Evolutionary conservation across 2,888 invertebrate genomes (phyloP).

Genomic region (Eulithis testata): DNA sequence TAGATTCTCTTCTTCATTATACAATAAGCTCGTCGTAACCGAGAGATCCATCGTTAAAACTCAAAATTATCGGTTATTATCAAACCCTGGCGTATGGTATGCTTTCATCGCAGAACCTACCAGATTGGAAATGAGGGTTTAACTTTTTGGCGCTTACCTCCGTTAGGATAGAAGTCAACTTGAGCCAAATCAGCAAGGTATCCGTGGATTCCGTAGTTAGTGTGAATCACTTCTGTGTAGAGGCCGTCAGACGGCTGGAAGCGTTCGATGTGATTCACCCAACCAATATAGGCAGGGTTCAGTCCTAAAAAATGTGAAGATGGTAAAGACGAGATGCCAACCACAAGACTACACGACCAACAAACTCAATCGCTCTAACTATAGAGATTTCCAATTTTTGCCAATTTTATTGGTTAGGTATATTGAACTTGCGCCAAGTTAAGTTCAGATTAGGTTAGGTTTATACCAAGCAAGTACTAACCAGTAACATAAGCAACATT

Average conservation of each 20-base stretch:
- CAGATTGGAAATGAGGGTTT: background rate
- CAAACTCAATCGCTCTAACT: no score
- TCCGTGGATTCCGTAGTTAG: constrained; percentile 64
- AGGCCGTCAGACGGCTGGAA: constrained; percentile 58
- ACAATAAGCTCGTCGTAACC: no score
- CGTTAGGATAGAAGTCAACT: constrained; percentile 70
- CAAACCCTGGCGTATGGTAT: no score
- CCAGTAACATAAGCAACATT: constrained; percentile 65
- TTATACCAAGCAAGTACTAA: constrained; percentile 35
- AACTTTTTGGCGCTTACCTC: constrained; percentile 43
- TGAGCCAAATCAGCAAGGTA: constrained; percentile 59
- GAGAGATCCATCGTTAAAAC: no score
- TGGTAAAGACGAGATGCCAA: background rate
- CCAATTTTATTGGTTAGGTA: no score
- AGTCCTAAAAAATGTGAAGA: constrained; percentile 49
- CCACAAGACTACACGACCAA: no score
- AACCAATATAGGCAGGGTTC: constrained; percentile 66
- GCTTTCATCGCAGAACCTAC: no score
- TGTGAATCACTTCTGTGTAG: constrained; percentile 71
- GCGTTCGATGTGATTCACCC: constrained; percentile 61
- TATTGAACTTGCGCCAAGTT: no score
- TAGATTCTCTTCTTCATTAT: no score
- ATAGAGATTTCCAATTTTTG: no score
- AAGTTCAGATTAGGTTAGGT: background rate
- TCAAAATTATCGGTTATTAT: no score